Conservation (phyloP, 1,140 invertebrate species). For the Drosophila sp. region DNA sequence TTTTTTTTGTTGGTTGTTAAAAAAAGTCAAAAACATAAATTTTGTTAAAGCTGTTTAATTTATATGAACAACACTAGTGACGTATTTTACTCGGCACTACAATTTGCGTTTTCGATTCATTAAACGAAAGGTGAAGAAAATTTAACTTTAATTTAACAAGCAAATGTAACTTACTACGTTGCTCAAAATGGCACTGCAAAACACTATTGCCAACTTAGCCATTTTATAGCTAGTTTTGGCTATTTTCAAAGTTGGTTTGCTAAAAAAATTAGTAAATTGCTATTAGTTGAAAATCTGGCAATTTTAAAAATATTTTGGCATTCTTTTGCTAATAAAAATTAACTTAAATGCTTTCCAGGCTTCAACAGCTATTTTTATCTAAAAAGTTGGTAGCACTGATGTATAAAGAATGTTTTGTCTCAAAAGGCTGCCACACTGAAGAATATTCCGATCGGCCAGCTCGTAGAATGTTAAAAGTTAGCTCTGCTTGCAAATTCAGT, state of each 20-base stretch:
- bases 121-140: slow-evolving; percentile 41
- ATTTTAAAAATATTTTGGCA: too few species aligned
- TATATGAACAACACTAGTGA: slow-evolving; percentile 41
- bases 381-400: too few species aligned
- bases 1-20: slow-evolving; percentile 26
- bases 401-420: too few species aligned
- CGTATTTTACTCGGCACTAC: slow-evolving; percentile 40
- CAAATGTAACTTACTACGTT: slow-evolving; percentile 42
- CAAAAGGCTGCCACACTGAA: too few species aligned
- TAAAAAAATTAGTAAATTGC: slow-evolving; percentile 8
- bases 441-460: too few species aligned
- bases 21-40: slow-evolving; percentile 41
- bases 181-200: slow-evolving; percentile 46
- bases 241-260: too few species aligned
- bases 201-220: slow-evolving; percentile 9
- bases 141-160: slow-evolving; percentile 35
- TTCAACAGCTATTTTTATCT: not conserved
- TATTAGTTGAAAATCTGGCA: too few species aligned
- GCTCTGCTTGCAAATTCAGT: too few species aligned
- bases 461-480: too few species aligned
- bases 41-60: slow-evolving; percentile 43
- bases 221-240: too few species aligned
- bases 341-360: too few species aligned
- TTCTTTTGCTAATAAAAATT: too few species aligned
- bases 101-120: slow-evolving; percentile 43